Evolutionary conservation across 2,888 invertebrate species (phyloP), one percentile per base, ranked within the genome.

Genomic region (Noctua janthe): DNA sequence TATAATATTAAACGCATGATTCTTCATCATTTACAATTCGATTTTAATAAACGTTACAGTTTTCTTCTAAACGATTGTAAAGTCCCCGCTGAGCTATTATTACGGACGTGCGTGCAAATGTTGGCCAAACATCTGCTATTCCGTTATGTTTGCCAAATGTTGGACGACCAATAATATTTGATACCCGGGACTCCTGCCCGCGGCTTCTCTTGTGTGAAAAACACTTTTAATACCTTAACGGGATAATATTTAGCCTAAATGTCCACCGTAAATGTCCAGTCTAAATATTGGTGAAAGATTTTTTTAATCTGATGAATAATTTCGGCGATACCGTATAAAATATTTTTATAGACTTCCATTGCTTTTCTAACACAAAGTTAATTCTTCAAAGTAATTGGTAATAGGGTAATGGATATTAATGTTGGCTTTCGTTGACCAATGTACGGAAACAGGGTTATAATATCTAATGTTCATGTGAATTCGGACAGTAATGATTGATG

Each of bases 71-170:
- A 80, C 85, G 82, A 88, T 91, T 90, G 84, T 91, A 92, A 91
- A 90, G 88, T 91, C 88, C 94, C 92, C 91, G 94, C 94, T 95
- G 94, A 67, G 94, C 86, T 87, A 85, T 82, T 47, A 92, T 94
- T 94, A 90, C 81, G 76, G 85, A 90, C 93, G 95, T 94, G 94
- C 95, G 93, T 93, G 91, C 90, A 84, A 92, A 85, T 75, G 64
- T 87, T 86, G 74, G 73, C 47, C 47, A 6, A 74, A 81, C 54
- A 29, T 59, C 11, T 54, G 49, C n/a, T 8, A 49, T 74, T 76
- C 76, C 74, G 72, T 76, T 87, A 84, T 70, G 17, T 67, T 85
- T 70, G 66, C 0, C 59, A 75, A 66, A 87, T n/a, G 23, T 74
- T 84, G 56, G 66, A 1, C 51, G 2, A 66, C 39, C 20, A 73